Conservation (phyloP, 2,113 vertebrate species). For the Pristiophorus japonicus region DNA sequence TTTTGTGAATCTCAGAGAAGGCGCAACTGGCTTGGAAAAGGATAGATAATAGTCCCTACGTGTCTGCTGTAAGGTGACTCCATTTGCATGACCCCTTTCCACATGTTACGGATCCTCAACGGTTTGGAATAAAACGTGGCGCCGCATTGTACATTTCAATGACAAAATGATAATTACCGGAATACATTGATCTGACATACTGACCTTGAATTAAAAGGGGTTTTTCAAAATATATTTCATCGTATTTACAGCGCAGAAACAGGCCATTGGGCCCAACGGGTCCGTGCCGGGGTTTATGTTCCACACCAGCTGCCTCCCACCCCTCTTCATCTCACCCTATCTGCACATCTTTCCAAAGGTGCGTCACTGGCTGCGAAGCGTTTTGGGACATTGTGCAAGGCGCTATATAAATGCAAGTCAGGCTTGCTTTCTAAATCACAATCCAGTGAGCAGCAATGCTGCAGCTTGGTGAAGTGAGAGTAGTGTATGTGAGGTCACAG, state of each 20-base stretch:
- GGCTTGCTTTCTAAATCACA: not conserved
- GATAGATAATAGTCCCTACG: not conserved
- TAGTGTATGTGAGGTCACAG: no score
- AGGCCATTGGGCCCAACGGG: not conserved
- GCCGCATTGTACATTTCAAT: not conserved
- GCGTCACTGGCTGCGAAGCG: no score
- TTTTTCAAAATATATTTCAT: not conserved
- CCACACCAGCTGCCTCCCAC: not conserved
- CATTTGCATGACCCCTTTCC: not conserved
- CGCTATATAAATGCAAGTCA: no score
- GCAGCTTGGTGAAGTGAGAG: no score
- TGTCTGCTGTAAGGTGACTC: not conserved
- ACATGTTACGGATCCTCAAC: not conserved
- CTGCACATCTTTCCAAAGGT: not conserved
- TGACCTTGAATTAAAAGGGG: not conserved
- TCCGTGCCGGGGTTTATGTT: not conserved
- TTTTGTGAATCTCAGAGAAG: not conserved
- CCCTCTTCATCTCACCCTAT: not conserved
- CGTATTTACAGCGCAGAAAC: not conserved
- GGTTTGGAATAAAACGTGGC: not conserved
- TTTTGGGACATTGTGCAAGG: no score
- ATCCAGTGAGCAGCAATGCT: not conserved
- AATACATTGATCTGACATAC: not conserved
- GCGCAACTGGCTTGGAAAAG: not conserved
- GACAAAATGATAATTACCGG: not conserved